Conservation (phyloP, 2,888 invertebrate species). For the Agonum fuliginosum region DNA sequence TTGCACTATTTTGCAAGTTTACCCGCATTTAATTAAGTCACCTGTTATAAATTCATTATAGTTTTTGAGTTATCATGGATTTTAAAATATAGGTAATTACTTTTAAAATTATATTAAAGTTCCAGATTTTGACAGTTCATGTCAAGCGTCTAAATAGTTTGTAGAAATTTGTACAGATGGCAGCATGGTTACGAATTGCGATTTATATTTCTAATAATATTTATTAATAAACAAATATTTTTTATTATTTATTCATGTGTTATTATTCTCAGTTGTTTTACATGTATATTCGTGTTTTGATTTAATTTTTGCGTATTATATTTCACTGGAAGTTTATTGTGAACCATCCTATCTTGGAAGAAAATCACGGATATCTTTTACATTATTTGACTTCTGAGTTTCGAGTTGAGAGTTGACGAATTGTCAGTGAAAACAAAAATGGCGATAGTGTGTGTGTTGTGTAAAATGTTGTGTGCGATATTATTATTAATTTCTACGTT, state of each 20-base stretch:
- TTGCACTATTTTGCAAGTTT: slow-evolving; percentile 43
- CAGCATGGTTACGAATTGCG: background rate
- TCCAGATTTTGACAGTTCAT: slow-evolving; percentile 50
- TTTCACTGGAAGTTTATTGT: slow-evolving; percentile 10
- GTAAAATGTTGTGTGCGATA: slow-evolving; percentile 66
- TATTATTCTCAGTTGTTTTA: no score
- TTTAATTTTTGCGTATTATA: no score
- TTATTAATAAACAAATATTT: background rate
- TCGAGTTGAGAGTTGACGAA: slow-evolving; percentile 20
- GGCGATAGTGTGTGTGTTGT: slow-evolving; percentile 66
- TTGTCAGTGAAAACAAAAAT: slow-evolving; percentile 67
- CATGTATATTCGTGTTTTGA: no score
- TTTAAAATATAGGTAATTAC: slow-evolving; percentile 40
- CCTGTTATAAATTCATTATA: slow-evolving; percentile 41
- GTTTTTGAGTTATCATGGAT: background rate
- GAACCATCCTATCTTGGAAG: background rate
- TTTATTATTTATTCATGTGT: no score
- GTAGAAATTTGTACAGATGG: background rate
- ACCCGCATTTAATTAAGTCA: slow-evolving; percentile 32
- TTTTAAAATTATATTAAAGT: slow-evolving; percentile 1
- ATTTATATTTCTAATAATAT: background rate
- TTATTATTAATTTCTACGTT: slow-evolving; percentile 65
- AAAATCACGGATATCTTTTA: slow-evolving; percentile 11
- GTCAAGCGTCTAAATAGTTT: slow-evolving; percentile 28
- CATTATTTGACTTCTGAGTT: slow-evolving; percentile 1